phyloP scores from a whole-genome alignment of 2,888 invertebrate genomes.

The Megastigmus dorsalis region DNA sequence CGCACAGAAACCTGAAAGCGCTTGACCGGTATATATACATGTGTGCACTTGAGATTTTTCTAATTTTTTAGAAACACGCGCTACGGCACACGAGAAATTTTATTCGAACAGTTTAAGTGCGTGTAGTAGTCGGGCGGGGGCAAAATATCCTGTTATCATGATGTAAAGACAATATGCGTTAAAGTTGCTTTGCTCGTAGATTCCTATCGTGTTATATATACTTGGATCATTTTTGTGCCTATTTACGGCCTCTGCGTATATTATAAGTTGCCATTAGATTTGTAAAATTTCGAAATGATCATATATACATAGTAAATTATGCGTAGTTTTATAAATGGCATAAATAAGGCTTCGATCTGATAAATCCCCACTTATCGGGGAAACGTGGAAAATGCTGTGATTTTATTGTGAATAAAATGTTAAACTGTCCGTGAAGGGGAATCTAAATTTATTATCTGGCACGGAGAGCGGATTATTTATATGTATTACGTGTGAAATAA shows the following conservation, averaged over 20 bases:
- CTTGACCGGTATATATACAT: slow-evolving; percentile 6
- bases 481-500: not conserved
- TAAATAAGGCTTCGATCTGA: slow-evolving; percentile 15
- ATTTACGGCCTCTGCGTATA: not conserved
- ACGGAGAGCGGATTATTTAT: slow-evolving; percentile 3
- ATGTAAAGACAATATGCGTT: slow-evolving; percentile 28
- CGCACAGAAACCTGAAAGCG: slow-evolving; percentile 17
- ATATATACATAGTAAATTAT: slow-evolving; percentile 13
- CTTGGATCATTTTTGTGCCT: not conserved
- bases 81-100: slow-evolving; percentile 9
- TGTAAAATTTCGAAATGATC: not conserved
- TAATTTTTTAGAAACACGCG: not conserved
- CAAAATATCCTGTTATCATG: slow-evolving; percentile 6
- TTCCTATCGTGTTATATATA: slow-evolving; percentile 4
- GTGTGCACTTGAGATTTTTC: slow-evolving; percentile 2
- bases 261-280: not conserved
- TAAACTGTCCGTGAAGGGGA: slow-evolving; percentile 1
- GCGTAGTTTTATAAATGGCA: not conserved
- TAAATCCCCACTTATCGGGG: not conserved
- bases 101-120: slow-evolving; percentile 16
- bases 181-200: not conserved
- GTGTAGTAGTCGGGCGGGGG: not conserved
- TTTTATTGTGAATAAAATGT: not conserved
- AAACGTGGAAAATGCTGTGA: not conserved
- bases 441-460: slow-evolving; percentile 19